These are phyloP conservation scores for Alaudala cheleensis DNA, from an alignment of 2,113 vertebrate genomes.

Conservation along the genomic window DNA sequence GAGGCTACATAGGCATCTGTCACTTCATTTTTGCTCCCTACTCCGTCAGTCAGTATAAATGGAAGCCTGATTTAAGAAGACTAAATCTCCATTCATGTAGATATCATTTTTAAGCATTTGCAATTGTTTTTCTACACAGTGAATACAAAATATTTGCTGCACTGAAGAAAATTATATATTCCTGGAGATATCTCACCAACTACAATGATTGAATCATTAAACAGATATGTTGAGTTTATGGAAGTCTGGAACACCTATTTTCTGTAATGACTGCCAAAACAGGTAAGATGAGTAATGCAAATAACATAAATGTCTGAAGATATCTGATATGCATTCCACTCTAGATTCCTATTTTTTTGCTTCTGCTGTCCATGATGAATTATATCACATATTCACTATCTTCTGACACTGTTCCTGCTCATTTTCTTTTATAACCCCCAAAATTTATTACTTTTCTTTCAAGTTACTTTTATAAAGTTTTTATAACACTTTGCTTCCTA, in stretches of 20 bases:
- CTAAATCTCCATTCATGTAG: background rate
- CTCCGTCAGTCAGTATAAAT: background rate
- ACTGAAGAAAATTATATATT: background rate
- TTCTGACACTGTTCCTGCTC: background rate
- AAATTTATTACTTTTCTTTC: constrained; percentile 37
- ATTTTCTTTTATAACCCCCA: constrained; percentile 27
- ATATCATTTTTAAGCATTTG: background rate
- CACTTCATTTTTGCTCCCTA: background rate
- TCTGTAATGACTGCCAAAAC: background rate
- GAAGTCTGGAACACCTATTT: background rate
- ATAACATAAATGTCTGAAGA: background rate
- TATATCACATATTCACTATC: constrained; percentile 13
- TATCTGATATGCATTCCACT: rapidly evolving
- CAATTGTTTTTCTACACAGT: background rate
- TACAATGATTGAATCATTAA: background rate
- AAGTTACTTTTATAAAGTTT: constrained; percentile 24
- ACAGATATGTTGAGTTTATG: background rate
- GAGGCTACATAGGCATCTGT: background rate
- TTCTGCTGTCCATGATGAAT: background rate
- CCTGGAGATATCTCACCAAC: background rate
- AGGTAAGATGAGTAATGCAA: background rate
- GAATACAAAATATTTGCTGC: background rate
- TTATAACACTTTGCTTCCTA: constrained; percentile 38
- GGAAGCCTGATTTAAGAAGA: background rate
- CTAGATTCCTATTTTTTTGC: background rate